Evolutionary conservation across 2,888 invertebrate genomes (phyloP), one percentile per base, ranked within the genome.

Genomic region (Eubasilissa splendida): DNA sequence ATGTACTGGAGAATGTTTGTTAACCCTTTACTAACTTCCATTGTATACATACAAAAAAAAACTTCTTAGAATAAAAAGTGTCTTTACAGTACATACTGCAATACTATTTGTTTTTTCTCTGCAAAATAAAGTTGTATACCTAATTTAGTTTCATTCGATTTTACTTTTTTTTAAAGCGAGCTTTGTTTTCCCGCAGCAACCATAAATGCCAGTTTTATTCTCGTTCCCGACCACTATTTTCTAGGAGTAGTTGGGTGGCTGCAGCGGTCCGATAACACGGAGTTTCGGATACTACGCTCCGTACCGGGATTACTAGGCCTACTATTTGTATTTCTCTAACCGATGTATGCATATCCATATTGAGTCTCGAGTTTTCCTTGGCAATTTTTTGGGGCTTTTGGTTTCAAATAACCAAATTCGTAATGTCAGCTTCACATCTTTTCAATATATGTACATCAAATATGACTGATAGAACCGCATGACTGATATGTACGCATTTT

Each of bases 231-330:
- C n/a, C 33, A 12, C 71, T 58, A 42, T 42, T 42, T 42, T 42
- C 42, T 7, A 7, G 42, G 7, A 42, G 42, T 42, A 42, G 42
- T 42, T 42, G 53, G 9, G 68, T n/a, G 71, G 71, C 58, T 73
- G 71, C 71, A 56, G 12, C 71, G 71, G 71, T 56, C 56, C 56
- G 71, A 73, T 73, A 73, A 73, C 56, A 56, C 56, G 54, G 3
- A 8, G 53, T 56, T 11, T 33, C 68, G 12, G 68, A 63, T n/a
- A 33, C 71, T 42, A 22, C 56, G 71, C 33, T 58, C 12, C 4
- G 71, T 50, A 33, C 71, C 56, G 33, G 71, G 71, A 73, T 73
- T 73, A 73, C 71, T 22, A n/a, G 71, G 71, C 56, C 56, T 73
- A 73, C 56, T 58, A 14, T n/a, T 14, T 52, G 50, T n/a, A 12